Evolutionary conservation across 2,797 vertebrate species (phyloP).

Genomic region (Tamandua tetradactyla): DNA sequence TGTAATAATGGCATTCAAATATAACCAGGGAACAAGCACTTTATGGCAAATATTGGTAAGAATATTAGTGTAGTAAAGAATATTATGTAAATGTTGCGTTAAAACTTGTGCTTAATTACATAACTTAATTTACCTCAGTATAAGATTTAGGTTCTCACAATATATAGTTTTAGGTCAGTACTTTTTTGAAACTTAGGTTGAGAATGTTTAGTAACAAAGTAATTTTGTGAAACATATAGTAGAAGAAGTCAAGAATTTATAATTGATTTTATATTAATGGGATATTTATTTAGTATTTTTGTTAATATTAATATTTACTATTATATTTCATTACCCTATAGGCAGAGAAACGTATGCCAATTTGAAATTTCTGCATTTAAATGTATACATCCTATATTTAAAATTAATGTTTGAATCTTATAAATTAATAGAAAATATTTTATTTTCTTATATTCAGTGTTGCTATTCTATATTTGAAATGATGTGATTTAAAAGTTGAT

Average conservation of each 20-base stretch:
- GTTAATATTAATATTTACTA: background rate
- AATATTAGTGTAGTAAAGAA: constrained; percentile 35
- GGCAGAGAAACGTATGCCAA: background rate
- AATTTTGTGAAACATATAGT: background rate
- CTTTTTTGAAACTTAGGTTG: background rate
- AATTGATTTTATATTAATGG: constrained; percentile 40
- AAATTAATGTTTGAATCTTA: background rate
- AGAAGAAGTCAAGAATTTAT: constrained; percentile 10
- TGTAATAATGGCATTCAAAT: background rate
- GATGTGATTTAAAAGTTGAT: background rate
- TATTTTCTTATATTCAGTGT: background rate
- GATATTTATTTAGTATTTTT: background rate
- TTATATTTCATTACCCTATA: background rate
- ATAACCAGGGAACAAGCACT: background rate
- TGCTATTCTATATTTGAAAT: background rate
- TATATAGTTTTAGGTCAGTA: background rate
- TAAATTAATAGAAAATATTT: background rate
- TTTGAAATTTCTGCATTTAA: constrained; percentile 22
- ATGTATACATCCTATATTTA: background rate
- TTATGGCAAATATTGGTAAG: constrained; percentile 17
- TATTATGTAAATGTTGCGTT: constrained; percentile 21
- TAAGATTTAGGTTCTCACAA: background rate
- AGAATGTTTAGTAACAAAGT: background rate
- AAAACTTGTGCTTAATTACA: background rate
- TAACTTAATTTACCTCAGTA: background rate